Conservation (phyloP, 2,888 invertebrate species). For the Netelia inedita region DNA sequence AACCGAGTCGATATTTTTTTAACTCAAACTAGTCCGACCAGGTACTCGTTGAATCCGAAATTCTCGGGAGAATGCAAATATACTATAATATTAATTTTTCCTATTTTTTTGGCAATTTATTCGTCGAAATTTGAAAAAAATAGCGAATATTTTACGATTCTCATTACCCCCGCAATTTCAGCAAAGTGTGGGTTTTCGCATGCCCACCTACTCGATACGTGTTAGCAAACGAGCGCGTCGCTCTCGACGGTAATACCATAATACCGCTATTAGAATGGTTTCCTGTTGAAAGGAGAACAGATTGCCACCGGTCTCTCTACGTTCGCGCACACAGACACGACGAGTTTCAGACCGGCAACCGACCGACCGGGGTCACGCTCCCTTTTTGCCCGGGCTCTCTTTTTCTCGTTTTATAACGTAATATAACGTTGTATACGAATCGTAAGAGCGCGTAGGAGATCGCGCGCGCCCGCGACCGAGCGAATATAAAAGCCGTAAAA, state of each 20-base stretch:
- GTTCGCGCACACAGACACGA: constrained; percentile 71
- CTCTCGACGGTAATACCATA: constrained; percentile 37
- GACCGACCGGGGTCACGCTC: constrained; percentile 67
- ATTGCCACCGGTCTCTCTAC: constrained; percentile 71
- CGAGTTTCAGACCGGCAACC: constrained; percentile 57
- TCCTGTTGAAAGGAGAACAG: constrained; percentile 80
- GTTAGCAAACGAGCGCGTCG: constrained; percentile 43
- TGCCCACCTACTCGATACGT: constrained; percentile 53
- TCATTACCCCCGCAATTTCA: constrained; percentile 13
- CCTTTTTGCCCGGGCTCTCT: constrained; percentile 53
- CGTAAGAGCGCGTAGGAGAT: constrained; percentile 60
- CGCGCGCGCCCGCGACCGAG: constrained; percentile 24
- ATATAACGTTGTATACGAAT: neutral
- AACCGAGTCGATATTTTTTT: no score
- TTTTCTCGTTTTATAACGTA: constrained; percentile 50
- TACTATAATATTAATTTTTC: neutral
- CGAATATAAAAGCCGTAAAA: constrained; percentile 29
- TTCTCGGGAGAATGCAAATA: no score
- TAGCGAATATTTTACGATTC: neutral
- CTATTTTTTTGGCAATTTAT: neutral
- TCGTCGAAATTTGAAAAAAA: neutral
- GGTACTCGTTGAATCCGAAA: no score
- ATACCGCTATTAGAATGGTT: constrained; percentile 76
- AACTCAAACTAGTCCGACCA: no score
- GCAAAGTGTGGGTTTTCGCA: constrained; percentile 52